Percentiles rank a stretch among this genome's conserved stretches.
Evolutionary conservation across 1,140 invertebrate species (phyloP).

Genomic region (Lutraria rhynchaena): DNA sequence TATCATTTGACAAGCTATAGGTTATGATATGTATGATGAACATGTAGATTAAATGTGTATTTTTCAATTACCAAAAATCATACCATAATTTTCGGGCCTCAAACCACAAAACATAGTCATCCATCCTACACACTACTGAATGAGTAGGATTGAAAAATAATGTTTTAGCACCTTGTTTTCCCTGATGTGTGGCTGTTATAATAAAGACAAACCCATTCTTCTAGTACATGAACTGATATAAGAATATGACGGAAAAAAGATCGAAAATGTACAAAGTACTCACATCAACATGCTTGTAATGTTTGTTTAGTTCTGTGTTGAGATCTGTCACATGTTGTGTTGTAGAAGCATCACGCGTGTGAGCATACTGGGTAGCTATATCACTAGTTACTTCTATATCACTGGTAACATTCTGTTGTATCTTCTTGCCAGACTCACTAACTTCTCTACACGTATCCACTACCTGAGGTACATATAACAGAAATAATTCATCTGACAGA

Average conservation of each 20-base stretch:
- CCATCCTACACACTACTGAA: no score
- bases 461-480: no score
- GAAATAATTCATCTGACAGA: no score
- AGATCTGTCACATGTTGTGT: slow-evolving; percentile 14
- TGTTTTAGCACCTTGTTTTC: background rate
- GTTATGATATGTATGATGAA: no score
- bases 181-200: background rate
- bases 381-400: background rate
- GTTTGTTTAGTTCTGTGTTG: slow-evolving; percentile 35
- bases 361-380: background rate
- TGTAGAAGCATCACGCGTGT: background rate
- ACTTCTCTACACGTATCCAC: no score
- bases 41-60: no score
- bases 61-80: no score
- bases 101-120: no score
- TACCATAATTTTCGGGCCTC: no score
- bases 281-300: slow-evolving; percentile 22
- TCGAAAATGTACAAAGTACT: slow-evolving; percentile 15
- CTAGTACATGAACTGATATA: background rate
- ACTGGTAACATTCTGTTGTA: no score
- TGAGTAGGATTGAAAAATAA: background rate
- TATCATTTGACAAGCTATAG: no score
- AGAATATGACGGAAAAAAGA: background rate
- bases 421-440: no score
- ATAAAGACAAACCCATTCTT: background rate